Evolutionary conservation across 2,888 invertebrate species (phyloP), one percentile per base, ranked within the genome.

Genomic region (Cerastoderma edule): DNA sequence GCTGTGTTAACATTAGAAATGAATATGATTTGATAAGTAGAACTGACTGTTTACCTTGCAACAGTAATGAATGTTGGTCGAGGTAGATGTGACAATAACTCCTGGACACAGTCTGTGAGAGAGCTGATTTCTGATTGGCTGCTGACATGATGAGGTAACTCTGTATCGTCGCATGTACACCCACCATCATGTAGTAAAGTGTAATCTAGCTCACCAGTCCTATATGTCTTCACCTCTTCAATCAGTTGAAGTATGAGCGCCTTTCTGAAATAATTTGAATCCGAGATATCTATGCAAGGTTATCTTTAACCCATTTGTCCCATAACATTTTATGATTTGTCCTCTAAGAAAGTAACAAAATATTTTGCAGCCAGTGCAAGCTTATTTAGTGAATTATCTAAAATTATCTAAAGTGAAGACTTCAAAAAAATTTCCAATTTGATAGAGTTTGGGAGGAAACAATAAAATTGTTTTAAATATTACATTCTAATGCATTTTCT

Each of bases 91-190:
- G 94, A 92, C 84, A 96, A 91, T 88, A 97, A 93, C 24, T 93
- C 92, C 88, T 94, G 92, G 13, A 94, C 93, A 73, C 93, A 88
- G 19, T 93, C 93, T 78, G 96, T 93, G 92, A 96, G 93, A n/a
- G 79, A 71, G 24, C 94, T 93, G 65, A 98, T 94, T 92, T 97
- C 95, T 56, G 94, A 94, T 19, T 94, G 93, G 0, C 95, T 94
- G 80, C 96, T 96, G 28, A 96, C 95, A 91, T 98, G 97, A 92
- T 97, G 95, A 0, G 98, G 98, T 68, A 98, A 93, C 28, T 96
- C 97, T 22, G 89, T 89, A 6, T 95, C 95, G 90, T 98, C 97
- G 78, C 96, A 95, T 0, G 98, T 98, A 91, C 96, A 97, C 3
- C 98, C 98, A 44, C 96, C 96, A 86, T 97, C 96, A 89, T 96